Evolutionary conservation across 2,888 invertebrate species (phyloP), one percentile per base, ranked within the genome.

Genomic region (Hydrotaea cyrtoneurina): DNA sequence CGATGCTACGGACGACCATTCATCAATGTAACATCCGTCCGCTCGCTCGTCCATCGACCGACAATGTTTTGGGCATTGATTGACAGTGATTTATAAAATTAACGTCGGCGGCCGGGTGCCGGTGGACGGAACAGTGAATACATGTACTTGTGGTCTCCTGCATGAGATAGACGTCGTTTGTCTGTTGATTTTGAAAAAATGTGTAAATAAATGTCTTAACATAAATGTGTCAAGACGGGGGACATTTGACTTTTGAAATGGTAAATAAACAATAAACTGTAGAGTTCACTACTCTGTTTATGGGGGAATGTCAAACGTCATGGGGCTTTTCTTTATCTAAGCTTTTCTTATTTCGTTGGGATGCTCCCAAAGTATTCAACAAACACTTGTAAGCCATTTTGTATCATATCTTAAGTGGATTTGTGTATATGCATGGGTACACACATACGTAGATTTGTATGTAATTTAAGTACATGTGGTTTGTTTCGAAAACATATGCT

Each of bases 71-170:
- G 4, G 13, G n/a, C 69, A 13, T 4, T 69, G 69, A 69, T 46
- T 69, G 69, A 69, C 69, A 69, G 69, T 69, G 69, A 69, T 69
- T 46, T 69, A 46, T 46, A 69, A 69, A 69, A 69, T 8, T 21
- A 23, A 46, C 39, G 2, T 39, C 39, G 66, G 39, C 66, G 36
- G n/a, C 59, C 11, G 7, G 1, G 13, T 4, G 13, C 11, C 11
- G 8, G 39, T 4, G 11, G 39, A 39, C 11, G 13, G 39, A n/a
- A n/a, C n/a, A n/a, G n/a, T n/a, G n/a, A n/a, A n/a, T n/a, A n/a
- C 11, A 39, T 8, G 10, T 39, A 39, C 39, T 31, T 62, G 15
- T 31, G 31, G 31, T 50, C 50, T 50, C n/a, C 43, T 43, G 5
- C 43, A 43, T 43, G 43, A 43, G 43, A 10, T 43, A 10, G 31